Base-by-base conservation (phyloP, 2,888 invertebrate species). In the Anaspis maculata region DNA sequence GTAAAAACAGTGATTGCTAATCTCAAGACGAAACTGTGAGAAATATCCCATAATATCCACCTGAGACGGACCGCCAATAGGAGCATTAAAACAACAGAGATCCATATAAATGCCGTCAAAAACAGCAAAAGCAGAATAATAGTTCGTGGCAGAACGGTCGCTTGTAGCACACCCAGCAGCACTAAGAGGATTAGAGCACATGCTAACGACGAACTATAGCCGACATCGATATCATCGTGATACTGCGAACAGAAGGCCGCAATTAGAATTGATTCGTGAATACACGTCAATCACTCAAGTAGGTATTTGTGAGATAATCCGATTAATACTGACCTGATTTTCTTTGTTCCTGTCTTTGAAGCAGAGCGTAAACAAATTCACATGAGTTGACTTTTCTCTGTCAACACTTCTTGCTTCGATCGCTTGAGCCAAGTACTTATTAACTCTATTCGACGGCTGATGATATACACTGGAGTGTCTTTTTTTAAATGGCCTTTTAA, bases 321-420 rank as follows among this genome's bases (percentile, higher is more conserved):
- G n/a, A n/a, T n/a, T n/a, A n/a, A 26, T 23, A 52, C 59, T 52
- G 64, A 83, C 85, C 73, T 80, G 82, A 49, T 79, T 77, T 66
- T 92, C 91, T 64, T 88, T 90, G 43, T 80, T 76, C 25, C 77
- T 70, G 54, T 90, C 87, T 56, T 86, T 86, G 62, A 92, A 92
- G 59, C 83, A 82, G 30, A 92, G 69, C 3, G 90, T 90, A 39
- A 88, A 67, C 28, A 86, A 73, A 60, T 89, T 88, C 30, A 91
- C 89, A 59, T 91, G 88, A 30, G 83, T 83, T 13, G 85, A 82
- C 67, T 91, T 91, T 65, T 91, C 90, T 38, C 87, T 75, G 61
- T 91, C 89, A 39, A 91, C 87, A 57, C 87, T 87, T 43, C 91
- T 74, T 16, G 90, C 90, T 61, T 88, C 87, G 51, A 91, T 89